These are phyloP conservation scores for Apotomis turbidana DNA, from an alignment of 2,888 invertebrate genomes.

Conservation along the genomic window DNA sequence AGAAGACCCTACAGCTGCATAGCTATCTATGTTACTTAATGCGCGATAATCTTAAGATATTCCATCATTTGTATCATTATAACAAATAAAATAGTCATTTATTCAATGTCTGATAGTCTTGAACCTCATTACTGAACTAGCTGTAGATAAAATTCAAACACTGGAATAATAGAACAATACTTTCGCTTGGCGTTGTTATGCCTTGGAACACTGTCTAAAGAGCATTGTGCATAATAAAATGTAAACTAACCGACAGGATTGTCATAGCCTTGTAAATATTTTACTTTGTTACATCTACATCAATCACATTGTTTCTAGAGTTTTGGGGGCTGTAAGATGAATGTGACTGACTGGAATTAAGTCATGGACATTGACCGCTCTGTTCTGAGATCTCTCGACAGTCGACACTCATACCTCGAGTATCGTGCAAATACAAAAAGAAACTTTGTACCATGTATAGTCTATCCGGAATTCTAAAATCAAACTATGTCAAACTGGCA, in stretches of 20 bases:
- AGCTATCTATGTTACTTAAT: no score
- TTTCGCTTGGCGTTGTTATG: conserved; percentile 26
- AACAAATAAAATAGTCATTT: background rate
- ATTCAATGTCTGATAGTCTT: background rate
- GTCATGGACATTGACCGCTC: no score
- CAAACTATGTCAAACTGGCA: no score
- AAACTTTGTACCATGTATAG: no score
- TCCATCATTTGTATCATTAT: background rate
- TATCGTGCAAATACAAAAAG: no score
- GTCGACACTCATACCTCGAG: no score
- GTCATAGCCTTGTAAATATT: background rate
- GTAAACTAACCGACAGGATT: conserved; percentile 2
- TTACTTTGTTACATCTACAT: background rate
- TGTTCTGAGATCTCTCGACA: no score
- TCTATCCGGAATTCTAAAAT: no score
- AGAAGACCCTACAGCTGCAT: no score
- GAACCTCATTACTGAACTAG: background rate
- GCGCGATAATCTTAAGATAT: no score
- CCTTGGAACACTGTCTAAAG: conserved; percentile 8
- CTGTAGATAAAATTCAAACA: background rate
- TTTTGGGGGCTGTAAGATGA: no score
- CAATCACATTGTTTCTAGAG: background rate
- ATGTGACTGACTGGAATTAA: no score
- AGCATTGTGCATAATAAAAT: conserved; percentile 11
- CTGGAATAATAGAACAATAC: conserved; percentile 28